Evolutionary conservation across 1,140 invertebrate genomes (phyloP), one percentile per base, ranked within the genome.

Genomic region (Cylas formicarius): DNA sequence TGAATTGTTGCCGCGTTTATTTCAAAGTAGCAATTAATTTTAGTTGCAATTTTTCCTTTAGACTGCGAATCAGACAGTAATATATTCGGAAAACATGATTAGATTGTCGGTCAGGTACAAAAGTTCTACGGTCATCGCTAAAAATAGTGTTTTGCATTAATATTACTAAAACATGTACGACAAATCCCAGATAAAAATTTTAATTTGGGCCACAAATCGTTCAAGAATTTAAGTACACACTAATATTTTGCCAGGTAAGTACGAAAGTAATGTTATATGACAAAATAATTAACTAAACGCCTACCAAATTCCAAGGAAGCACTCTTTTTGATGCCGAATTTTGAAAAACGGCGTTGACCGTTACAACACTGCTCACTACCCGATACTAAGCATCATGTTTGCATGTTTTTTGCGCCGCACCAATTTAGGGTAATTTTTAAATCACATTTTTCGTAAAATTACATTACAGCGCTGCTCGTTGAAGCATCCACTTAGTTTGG

Each of bases 281-380:
- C 37, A n/a, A 40, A 44, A 38, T 47, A 42, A 39, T 28, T 31
- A 29, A 39, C 33, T 32, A 36, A 50, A 50, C 52, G 52, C 52
- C 52, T 54, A 54, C 52, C 52, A 44, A 54, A 54, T 54, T 54
- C 52, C 52, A 44, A 48, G 48, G 52, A 54, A 54, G 44, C 38
- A 26, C 37, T 32, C 16, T 23, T 16, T 16, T 8, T 9, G n/a
- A 18, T 7, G 11, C 13, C 29, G 5, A 31, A 27, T 10, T 23
- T 38, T 23, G 24, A 38, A 37, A 38, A 20, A 9, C 22, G n/a
- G 5, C 13, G 29, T 24, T 41, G 16, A 21, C 10, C 31, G 9
- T n/a, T 9, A 19, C 13, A 34, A 9, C 29, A 37, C 31, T 28
- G 16, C 21, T 28, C 17, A 37, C 6, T 14, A 19, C 39, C 27